Base-by-base conservation (phyloP, 2,888 invertebrate species). In the Melanostoma mellinum region DNA sequence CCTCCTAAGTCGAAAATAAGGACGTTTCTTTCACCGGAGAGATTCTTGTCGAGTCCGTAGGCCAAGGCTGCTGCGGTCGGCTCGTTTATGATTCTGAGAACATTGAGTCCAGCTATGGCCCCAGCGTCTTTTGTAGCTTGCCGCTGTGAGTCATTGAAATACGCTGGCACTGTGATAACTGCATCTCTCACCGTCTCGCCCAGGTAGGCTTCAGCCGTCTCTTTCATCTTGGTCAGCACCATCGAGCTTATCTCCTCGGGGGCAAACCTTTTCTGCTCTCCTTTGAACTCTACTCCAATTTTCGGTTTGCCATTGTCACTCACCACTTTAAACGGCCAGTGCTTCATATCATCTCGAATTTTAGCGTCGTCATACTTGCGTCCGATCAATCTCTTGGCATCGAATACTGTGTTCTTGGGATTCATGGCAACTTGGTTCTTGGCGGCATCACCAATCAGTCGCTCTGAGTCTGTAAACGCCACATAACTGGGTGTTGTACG, bases 61-160 rank as follows among this genome's bases (percentile, higher is more conserved):
- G 97, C 97, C 91, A 97, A 95, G 88, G 97, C 97, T 85, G 97
- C 97, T 85, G 96, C 96, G 56, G 97, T 97, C 3, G 97, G 97
- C 92, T 98, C 97, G 89, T 97, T 97, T 89, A 97, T 97, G 87
- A 98, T 97, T 89, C 97, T 94, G 86, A 98, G 93, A 84, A 98
- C 96, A 89, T 98, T 97, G 86, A 98, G 92, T 76, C 97, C 97
- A 86, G 98, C 95, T 92, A 96, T 96, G 88, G 95, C 95, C 86
- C 98, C 98, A 86, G 98, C 96, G 92, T 96, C 96, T 92, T 98
- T 98, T 95, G 97, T 98, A 89, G 96, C 97, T 91, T 97, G 97
- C 87, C 97, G 93, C 90, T 97, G 97, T 4, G 96, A 96, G 91
- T 97, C 97, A 88, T 97, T 97, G 92, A 97, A 97, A 91, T 97